phyloP scores from a whole-genome alignment of 1,140 invertebrate species.

The Delia radicum region DNA sequence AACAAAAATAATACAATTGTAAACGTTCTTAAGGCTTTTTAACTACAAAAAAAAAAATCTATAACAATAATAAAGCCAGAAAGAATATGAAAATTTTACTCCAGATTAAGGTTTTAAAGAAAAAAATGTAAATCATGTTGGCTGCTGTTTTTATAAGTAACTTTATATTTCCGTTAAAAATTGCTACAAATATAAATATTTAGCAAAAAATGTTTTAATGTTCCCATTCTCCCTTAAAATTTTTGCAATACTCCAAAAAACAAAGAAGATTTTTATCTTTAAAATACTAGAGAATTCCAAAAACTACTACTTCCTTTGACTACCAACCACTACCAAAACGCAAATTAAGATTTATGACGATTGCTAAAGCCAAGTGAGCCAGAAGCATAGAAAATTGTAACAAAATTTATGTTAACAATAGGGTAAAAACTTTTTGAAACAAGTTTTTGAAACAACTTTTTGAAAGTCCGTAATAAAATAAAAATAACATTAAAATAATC shows the following conservation, averaged over 20 bases:
- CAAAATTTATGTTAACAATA: background rate
- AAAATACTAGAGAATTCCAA: background rate
- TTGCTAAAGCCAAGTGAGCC: background rate
- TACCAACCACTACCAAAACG: background rate
- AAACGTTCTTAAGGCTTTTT: background rate
- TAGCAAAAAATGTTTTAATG: background rate
- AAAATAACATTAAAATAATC: no score
- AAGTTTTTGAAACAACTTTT: no score
- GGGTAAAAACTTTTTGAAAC: no score
- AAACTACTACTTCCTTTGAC: background rate
- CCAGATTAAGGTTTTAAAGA: background rate
- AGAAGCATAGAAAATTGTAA: background rate
- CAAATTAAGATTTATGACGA: constrained; percentile 1
- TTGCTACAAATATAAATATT: background rate
- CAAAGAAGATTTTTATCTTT: background rate
- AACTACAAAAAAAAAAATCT: background rate
- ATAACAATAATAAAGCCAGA: no score
- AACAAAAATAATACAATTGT: background rate
- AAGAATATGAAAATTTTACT: background rate
- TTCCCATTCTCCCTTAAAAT: background rate
- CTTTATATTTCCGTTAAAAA: background rate
- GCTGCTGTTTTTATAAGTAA: background rate
- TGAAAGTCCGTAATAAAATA: no score
- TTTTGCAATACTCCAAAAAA: background rate
- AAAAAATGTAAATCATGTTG: background rate